Percentiles rank a stretch among this genome's conserved stretches.
Evolutionary conservation across 2,113 vertebrate species (phyloP).

Genomic region (Petrocephalus microphthalmus): DNA sequence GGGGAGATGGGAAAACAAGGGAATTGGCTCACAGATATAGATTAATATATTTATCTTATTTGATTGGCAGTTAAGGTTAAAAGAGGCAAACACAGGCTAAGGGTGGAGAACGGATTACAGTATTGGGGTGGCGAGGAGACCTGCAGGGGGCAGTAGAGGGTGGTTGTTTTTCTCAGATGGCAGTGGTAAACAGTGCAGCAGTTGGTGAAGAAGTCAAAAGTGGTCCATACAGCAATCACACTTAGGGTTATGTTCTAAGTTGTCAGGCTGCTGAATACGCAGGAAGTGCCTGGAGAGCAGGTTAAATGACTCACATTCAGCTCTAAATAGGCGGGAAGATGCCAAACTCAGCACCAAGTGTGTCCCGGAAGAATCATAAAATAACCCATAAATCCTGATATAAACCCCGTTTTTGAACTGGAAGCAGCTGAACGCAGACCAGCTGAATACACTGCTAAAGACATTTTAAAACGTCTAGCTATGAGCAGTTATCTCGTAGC

Average conservation of each 20-base stretch:
- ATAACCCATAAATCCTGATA: background rate
- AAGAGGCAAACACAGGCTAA: background rate
- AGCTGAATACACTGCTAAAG: background rate
- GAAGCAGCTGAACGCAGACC: background rate
- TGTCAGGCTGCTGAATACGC: background rate
- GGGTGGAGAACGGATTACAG: background rate
- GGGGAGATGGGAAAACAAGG: background rate
- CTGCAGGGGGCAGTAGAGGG: background rate
- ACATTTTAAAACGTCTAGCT: background rate
- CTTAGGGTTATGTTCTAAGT: background rate
- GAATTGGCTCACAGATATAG: background rate
- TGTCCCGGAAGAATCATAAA: background rate
- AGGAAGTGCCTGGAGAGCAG: background rate
- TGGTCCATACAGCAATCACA: background rate
- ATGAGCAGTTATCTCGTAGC: background rate
- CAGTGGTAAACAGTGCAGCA: background rate
- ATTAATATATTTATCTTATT: background rate
- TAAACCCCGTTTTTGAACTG: background rate
- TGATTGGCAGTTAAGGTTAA: background rate
- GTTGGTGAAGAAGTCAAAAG: background rate
- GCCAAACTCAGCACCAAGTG: background rate
- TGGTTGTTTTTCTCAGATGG: background rate
- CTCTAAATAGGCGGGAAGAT: background rate
- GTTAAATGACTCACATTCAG: background rate
- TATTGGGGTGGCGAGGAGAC: background rate